Evolutionary conservation across 2,888 invertebrate species (phyloP).

Genomic region (Hemaris fuciformis): DNA sequence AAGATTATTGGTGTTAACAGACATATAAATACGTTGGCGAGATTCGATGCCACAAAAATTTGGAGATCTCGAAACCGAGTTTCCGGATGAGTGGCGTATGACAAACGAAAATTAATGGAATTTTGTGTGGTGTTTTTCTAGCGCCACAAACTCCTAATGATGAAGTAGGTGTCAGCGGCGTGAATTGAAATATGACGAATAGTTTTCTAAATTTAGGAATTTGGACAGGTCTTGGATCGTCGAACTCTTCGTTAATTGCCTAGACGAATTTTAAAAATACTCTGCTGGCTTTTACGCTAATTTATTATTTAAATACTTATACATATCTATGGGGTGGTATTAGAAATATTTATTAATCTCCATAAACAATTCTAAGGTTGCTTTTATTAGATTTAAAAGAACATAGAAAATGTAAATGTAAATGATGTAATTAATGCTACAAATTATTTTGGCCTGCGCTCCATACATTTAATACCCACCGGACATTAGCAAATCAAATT

Average conservation of each 20-base stretch:
- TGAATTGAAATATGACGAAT: constrained; percentile 44
- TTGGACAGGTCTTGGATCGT: constrained; percentile 28
- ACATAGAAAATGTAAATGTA: too few relatives aligned
- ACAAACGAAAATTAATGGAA: constrained; percentile 77
- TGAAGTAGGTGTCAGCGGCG: constrained; percentile 64
- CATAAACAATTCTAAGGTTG: too few relatives aligned
- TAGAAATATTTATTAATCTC: not conserved
- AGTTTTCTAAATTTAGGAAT: constrained; percentile 42
- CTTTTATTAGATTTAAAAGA: too few relatives aligned
- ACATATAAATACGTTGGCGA: constrained; percentile 71
- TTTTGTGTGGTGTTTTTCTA: constrained; percentile 63
- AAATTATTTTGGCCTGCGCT: not conserved
- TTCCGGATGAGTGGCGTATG: constrained; percentile 76
- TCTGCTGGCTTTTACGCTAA: not conserved
- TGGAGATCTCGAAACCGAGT: constrained; percentile 63
- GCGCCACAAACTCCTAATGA: constrained; percentile 63
- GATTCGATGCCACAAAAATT: constrained; percentile 36
- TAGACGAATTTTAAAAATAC: constrained; percentile 10
- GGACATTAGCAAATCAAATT: constrained; percentile 28
- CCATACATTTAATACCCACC: not conserved
- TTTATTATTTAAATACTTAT: not conserved
- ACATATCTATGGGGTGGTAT: not conserved
- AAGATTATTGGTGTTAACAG: constrained; percentile 66
- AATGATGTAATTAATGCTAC: not conserved
- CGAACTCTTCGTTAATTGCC: constrained; percentile 30